These are phyloP conservation scores for Fragum whitleyi DNA, from an alignment of 2,888 invertebrate genomes.

Conservation along the genomic window DNA sequence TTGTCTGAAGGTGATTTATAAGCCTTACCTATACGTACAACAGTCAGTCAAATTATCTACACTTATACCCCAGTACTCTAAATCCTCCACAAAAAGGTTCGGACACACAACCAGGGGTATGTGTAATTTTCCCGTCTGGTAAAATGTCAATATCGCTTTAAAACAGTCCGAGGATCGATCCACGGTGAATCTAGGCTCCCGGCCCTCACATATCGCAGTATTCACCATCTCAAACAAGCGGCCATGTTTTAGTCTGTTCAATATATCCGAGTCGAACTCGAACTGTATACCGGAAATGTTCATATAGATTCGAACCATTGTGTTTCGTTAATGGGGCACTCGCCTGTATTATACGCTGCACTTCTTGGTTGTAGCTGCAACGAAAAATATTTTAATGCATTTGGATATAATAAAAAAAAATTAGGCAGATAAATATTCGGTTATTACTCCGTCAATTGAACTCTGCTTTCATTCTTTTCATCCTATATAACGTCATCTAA, in stretches of 20 bases:
- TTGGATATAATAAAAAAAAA: too few relatives aligned
- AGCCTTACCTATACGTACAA: background rate
- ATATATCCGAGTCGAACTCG: conserved; percentile 3
- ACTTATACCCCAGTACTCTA: background rate
- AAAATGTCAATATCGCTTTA: background rate
- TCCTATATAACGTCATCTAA: too few relatives aligned
- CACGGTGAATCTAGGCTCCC: background rate
- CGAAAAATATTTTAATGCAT: too few relatives aligned
- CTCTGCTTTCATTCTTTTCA: too few relatives aligned
- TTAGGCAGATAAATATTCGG: too few relatives aligned
- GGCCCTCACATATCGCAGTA: background rate
- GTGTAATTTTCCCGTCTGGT: conserved; percentile 9
- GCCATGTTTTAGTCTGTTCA: background rate
- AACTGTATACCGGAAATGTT: conserved; percentile 19
- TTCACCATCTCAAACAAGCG: background rate
- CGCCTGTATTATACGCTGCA: too few relatives aligned
- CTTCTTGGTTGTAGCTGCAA: too few relatives aligned
- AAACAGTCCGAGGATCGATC: conserved; percentile 7
- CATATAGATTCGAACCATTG: background rate
- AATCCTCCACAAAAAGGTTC: background rate
- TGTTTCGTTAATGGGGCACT: background rate
- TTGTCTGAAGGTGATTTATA: too few relatives aligned
- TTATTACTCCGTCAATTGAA: too few relatives aligned
- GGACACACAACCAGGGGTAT: background rate
- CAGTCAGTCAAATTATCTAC: background rate